Conservation (phyloP, 2,113 vertebrate genomes). For the Gadus chalcogrammus region DNA sequence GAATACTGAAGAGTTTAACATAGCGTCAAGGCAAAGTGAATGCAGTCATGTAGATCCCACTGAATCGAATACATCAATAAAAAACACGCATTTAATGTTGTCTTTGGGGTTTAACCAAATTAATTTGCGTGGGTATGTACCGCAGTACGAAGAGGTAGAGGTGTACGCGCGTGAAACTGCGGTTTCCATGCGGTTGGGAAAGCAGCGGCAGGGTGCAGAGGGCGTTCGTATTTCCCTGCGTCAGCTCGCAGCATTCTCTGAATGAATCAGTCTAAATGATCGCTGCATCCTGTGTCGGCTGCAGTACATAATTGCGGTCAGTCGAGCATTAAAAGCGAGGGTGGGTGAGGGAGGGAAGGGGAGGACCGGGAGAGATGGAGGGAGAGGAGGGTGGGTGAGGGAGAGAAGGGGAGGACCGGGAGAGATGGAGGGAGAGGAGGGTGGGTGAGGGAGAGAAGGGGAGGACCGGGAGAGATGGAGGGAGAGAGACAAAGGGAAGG, state of each 20-base stretch:
- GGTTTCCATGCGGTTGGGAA: constrained; percentile 13
- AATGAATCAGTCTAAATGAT: constrained; percentile 67
- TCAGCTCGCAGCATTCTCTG: constrained; percentile 57
- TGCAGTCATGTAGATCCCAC: not conserved
- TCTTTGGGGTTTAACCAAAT: too few species aligned
- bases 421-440: not conserved
- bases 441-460: not conserved
- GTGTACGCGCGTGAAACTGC: not conserved
- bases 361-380: not conserved
- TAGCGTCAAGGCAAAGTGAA: not conserved
- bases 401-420: not conserved
- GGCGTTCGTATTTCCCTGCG: constrained; percentile 43
- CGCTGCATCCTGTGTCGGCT: constrained; percentile 68
- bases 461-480: not conserved
- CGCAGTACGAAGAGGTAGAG: too few species aligned
- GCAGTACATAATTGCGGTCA: constrained; percentile 66
- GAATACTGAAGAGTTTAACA: not conserved
- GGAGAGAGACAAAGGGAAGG: constrained; percentile 9
- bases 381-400: not conserved
- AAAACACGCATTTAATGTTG: too few species aligned
- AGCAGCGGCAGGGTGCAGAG: constrained; percentile 14
- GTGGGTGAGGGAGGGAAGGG: not conserved
- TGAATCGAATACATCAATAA: too few species aligned
- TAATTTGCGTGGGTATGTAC: too few species aligned
- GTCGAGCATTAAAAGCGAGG: constrained; percentile 59